These are phyloP conservation scores for Podiceps cristatus DNA, from an alignment of 2,113 vertebrate genomes.

Conservation along the genomic window DNA sequence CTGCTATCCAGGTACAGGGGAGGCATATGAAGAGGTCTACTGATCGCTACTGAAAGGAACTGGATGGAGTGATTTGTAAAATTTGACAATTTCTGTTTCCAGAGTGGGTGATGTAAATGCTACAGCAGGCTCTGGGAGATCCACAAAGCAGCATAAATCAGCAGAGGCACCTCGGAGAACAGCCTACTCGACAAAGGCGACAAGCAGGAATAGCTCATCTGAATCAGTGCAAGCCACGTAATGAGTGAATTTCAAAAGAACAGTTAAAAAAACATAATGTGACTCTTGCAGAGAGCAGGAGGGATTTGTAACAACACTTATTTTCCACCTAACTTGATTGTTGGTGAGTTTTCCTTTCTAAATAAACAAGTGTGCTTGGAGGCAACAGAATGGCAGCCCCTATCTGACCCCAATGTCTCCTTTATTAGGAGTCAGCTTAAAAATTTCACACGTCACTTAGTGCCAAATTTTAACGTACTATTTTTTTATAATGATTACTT, in stretches of 20 bases:
- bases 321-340: neutral
- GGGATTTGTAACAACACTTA: neutral
- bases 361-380: neutral
- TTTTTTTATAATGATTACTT: slow-evolving; percentile 38
- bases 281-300: neutral
- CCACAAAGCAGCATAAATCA: neutral
- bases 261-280: neutral
- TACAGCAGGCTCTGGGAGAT: neutral
- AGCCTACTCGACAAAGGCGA: neutral
- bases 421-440: neutral
- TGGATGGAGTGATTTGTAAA: neutral
- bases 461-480: slow-evolving; percentile 26
- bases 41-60: neutral
- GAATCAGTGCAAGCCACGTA: neutral
- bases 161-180: neutral
- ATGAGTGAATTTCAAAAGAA: neutral
- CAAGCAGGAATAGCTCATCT: neutral
- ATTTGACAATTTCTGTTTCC: neutral
- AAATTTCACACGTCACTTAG: slow-evolving; percentile 58
- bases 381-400: neutral
- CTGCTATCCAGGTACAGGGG: neutral
- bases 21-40: neutral
- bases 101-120: neutral
- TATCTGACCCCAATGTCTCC: neutral
- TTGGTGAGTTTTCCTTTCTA: neutral